phyloP scores from a whole-genome alignment of 2,797 vertebrate genomes.

The Syngnathus acus region DNA sequence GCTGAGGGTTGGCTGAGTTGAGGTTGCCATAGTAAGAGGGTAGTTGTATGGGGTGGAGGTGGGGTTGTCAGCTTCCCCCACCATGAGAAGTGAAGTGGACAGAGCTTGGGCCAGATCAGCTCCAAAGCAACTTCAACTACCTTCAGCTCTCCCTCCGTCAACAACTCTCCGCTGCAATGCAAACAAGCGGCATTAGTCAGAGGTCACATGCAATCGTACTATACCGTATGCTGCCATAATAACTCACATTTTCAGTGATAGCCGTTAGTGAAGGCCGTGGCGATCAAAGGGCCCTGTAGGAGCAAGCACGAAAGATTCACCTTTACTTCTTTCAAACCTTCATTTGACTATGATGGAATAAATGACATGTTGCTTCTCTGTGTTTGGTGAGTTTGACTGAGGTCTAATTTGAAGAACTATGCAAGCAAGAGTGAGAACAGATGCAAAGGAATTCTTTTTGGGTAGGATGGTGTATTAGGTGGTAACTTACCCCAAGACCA shows the following conservation, averaged over 20 bases:
- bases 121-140: slow-evolving; percentile 57
- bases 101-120: slow-evolving; percentile 58
- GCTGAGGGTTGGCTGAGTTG: slow-evolving; percentile 18
- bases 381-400: not conserved
- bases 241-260: slow-evolving; percentile 91
- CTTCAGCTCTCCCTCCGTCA: slow-evolving; percentile 52
- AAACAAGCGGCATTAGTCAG: slow-evolving; percentile 22
- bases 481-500: slow-evolving; percentile 84
- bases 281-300: slow-evolving; percentile 91
- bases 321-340: not conserved
- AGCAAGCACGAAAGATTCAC: slow-evolving; percentile 16
- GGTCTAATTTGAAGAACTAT: too few species aligned
- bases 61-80: slow-evolving; percentile 15
- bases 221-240: not conserved
- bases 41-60: slow-evolving; percentile 10
- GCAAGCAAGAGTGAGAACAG: too few species aligned
- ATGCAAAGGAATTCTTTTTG: not conserved
- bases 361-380: not conserved
- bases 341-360: not conserved
- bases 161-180: slow-evolving; percentile 37
- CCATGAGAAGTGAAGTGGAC: slow-evolving; percentile 38
- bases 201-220: not conserved
- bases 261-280: slow-evolving; percentile 98
- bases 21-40: slow-evolving; percentile 22
- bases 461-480: not conserved